Conservation (phyloP, 2,113 vertebrate genomes). For the Hemichromis elongatus region DNA sequence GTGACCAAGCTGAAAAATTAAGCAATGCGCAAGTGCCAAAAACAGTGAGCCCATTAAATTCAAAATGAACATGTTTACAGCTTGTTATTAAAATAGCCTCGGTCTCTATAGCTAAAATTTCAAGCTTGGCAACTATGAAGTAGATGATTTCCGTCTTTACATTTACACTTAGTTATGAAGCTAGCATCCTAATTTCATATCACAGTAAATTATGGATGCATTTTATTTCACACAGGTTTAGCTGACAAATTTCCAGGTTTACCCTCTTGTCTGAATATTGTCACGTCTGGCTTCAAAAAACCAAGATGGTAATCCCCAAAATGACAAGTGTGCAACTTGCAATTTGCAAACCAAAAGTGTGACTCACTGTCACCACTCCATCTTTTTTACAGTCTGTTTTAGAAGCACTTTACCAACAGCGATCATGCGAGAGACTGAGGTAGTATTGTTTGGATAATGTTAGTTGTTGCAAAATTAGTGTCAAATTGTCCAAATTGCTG, state of each 20-base stretch:
- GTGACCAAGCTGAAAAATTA: not conserved
- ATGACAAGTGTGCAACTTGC: not conserved
- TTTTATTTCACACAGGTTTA: not conserved
- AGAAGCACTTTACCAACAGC: not conserved
- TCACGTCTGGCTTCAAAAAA: not conserved
- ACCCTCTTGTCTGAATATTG: not conserved
- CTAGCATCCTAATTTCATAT: not conserved
- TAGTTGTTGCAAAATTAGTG: not conserved
- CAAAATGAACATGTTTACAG: not conserved
- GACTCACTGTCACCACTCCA: not conserved
- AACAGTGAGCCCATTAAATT: not conserved
- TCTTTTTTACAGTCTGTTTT: not conserved
- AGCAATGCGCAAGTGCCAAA: not conserved
- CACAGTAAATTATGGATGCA: not conserved
- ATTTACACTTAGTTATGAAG: not conserved
- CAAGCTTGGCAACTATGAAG: not conserved
- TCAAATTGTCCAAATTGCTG: not conserved
- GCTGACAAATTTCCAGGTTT: rapidly evolving
- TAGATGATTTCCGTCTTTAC: not conserved
- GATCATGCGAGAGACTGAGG: not conserved
- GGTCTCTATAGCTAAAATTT: not conserved
- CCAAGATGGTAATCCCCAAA: not conserved
- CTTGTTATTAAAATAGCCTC: not conserved
- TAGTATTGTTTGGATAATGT: not conserved
- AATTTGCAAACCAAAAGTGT: not conserved